A percentile compares a stretch with the other conserved stretches of the same genome.
Evolutionary conservation across 2,888 invertebrate species (phyloP).

Genomic region (Phania funesta): DNA sequence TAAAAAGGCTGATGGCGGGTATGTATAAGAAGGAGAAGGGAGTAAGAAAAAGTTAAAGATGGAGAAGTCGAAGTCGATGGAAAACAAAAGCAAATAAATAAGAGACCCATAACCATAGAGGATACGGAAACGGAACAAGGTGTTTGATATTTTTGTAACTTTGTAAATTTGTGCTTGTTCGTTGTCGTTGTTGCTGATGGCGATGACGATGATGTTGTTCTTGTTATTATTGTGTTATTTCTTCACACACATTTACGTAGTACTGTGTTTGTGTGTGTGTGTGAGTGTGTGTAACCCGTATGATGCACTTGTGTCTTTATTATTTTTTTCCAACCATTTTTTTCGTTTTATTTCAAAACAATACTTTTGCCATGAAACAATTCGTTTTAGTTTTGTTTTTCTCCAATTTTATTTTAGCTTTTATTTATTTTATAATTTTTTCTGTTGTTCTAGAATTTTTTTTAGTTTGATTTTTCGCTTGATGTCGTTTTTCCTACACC

Average conservation of each 20-base stretch:
- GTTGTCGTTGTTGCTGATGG: neutral
- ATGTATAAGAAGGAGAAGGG: neutral
- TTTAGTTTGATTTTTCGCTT: constrained; percentile 5
- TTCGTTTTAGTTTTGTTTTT: constrained; percentile 25
- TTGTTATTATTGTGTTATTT: constrained; percentile 39
- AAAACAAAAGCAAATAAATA: constrained; percentile 43
- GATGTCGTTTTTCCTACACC: constrained; percentile 53
- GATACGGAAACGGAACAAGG: constrained; percentile 65
- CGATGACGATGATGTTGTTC: neutral
- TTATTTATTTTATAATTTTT: constrained; percentile 42
- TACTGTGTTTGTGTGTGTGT: neutral
- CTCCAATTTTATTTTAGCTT: constrained; percentile 23
- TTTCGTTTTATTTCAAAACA: constrained; percentile 30
- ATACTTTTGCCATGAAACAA: constrained; percentile 30
- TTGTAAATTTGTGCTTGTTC: constrained; percentile 36
- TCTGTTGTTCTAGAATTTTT: constrained; percentile 10
- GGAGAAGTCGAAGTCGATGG: constrained; percentile 21
- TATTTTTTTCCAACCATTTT: constrained; percentile 3
- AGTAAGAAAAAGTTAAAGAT: constrained; percentile 6
- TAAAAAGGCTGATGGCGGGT: neutral
- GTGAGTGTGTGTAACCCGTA: constrained; percentile 17
- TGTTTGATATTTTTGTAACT: constrained; percentile 67
- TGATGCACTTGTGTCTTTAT: constrained; percentile 41
- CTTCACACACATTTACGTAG: neutral
- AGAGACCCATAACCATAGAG: constrained; percentile 45